Base-by-base conservation (phyloP, 2,797 vertebrate species). In the Melanotaenia boesemani region DNA sequence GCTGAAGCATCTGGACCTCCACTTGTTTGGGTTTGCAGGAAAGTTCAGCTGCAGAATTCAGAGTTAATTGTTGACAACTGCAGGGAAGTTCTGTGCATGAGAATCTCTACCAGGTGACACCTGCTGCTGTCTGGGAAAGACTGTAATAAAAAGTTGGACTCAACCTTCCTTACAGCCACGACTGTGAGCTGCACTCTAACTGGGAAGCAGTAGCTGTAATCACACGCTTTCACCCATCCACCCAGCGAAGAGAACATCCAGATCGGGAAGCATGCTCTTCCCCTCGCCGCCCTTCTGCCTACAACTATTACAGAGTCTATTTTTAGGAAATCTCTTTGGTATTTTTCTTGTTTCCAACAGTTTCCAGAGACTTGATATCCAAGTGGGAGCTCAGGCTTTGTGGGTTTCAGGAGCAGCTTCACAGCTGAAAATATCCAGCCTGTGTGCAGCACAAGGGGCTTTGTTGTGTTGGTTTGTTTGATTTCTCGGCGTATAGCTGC, bases 381-480 rank as follows among this genome's bases (percentile, higher is more conserved):
- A 12, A 58, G 73, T 69, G 60, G 61, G 62, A 73, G 68, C 57
- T 34, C 28, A 32, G 34, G 55, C 64, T 78, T 80, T 67, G 62
- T 67, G 30, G 11, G 63, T 61, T 70, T 73, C 63, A 65, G 79
- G 74, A 50, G 74, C 54, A 70, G 10, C 63, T 41, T 12, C 26
- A 72, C 8, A 22, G 46, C 77, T 63, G 69, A 24, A 83, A 80
- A 82, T 72, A 84, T 63, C 71, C 64, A 44, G 16, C 74, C 20
- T 57, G 59, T 26, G 39, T 69, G 62, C 63, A 36, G 63, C 81
- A 69, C 77, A 80, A 83, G 59, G 68, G 68, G 65, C 77, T 92
- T 88, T 86, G 83, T 88, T 80, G 82, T 71, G 34, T 82, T 86
- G 34, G 2, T 34, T 64, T 55, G 84, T 88, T 85, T 84, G 82